Evolutionary conservation across 1,140 invertebrate genomes (phyloP).

Genomic region (Druon quercuslanigerum): DNA sequence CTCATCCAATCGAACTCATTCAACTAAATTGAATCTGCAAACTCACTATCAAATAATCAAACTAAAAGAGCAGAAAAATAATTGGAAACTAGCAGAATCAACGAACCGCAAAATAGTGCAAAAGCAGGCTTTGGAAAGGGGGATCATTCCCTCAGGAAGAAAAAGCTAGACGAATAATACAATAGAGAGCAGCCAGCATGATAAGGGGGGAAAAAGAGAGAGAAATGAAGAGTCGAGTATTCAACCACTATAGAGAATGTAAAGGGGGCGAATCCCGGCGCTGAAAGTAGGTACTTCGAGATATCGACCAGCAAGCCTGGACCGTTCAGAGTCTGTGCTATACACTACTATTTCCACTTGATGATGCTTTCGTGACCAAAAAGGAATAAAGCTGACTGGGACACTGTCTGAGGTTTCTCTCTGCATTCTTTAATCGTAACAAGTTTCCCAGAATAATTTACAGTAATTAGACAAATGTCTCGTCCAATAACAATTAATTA

Average conservation of each 20-base stretch:
- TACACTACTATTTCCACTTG: constrained; percentile 61
- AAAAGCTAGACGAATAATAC: constrained; percentile 23
- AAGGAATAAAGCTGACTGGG: constrained; percentile 55
- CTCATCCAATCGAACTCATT: too few relatives aligned
- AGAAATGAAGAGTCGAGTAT: constrained; percentile 47
- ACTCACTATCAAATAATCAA: not conserved
- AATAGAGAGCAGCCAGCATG: constrained; percentile 8
- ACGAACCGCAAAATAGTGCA: not conserved
- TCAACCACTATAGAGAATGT: constrained; percentile 56
- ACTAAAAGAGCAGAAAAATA: not conserved
- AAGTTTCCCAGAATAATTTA: not conserved
- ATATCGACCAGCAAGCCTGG: constrained; percentile 67
- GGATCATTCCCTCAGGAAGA: constrained; percentile 13
- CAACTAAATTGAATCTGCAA: not conserved
- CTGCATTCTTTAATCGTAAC: constrained; percentile 7
- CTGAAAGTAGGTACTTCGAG: constrained; percentile 70
- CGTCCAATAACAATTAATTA: not conserved
- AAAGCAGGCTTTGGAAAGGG: constrained; percentile 18
- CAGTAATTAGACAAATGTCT: not conserved
- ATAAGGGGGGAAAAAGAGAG: constrained; percentile 35
- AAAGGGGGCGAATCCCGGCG: constrained; percentile 58
- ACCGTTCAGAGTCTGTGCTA: constrained; percentile 58
- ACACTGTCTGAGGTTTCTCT: constrained; percentile 31
- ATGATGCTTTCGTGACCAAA: constrained; percentile 51
- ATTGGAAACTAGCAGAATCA: not conserved